phyloP scores from a whole-genome alignment of 1,140 invertebrate genomes.

The Tachypleus tridentatus region DNA sequence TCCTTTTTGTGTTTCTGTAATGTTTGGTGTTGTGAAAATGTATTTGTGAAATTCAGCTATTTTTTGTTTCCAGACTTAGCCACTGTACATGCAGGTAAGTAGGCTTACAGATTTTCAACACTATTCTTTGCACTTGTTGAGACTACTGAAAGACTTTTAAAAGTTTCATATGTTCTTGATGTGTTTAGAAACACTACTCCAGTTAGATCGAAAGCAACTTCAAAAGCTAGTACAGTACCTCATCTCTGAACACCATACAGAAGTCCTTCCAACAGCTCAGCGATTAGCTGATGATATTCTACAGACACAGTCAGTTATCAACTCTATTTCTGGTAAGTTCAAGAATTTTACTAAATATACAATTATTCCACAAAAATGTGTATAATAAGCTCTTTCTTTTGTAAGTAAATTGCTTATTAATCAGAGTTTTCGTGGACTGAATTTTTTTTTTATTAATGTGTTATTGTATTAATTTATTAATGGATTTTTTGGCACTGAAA shows the following conservation, averaged over 20 bases:
- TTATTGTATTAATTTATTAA: constrained; percentile 7
- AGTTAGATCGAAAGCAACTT: constrained; percentile 70
- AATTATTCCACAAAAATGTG: too few species aligned
- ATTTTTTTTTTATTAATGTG: too few species aligned
- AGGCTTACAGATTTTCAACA: neutral
- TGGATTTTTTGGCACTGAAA: too few species aligned
- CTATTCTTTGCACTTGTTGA: constrained; percentile 8
- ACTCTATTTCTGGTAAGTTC: constrained; percentile 42
- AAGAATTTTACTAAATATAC: too few species aligned
- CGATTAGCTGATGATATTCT: constrained; percentile 70
- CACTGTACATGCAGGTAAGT: too few species aligned
- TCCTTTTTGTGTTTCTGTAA: too few species aligned
- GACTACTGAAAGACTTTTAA: constrained; percentile 13
- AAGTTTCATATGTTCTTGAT: constrained; percentile 5
- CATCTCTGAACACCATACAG: constrained; percentile 77
- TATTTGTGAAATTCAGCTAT: too few species aligned
- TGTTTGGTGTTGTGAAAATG: too few species aligned
- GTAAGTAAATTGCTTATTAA: too few species aligned
- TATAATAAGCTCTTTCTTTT: constrained; percentile 6
- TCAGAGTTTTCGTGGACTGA: too few species aligned
- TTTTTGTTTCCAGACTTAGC: too few species aligned
- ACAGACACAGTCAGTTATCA: constrained; percentile 60
- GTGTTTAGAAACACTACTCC: constrained; percentile 63
- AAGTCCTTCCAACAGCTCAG: constrained; percentile 70
- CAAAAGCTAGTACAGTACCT: constrained; percentile 89